Evolutionary conservation across 2,888 invertebrate species (phyloP).

Genomic region (Lymantria dispar): DNA sequence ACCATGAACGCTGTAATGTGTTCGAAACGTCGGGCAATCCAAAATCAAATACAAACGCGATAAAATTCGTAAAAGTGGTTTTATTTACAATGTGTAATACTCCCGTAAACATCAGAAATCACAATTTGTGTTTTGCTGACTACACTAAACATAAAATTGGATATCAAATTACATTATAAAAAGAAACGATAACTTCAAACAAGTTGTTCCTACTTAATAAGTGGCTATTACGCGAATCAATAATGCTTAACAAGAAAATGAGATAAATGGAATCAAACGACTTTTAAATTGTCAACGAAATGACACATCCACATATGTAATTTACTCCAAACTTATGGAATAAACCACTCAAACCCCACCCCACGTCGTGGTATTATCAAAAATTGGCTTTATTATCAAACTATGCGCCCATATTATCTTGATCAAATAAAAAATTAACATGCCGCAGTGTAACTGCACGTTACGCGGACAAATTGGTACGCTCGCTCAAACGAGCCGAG

Average conservation of each 20-base stretch:
- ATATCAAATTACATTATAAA: no score
- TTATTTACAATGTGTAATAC: no score
- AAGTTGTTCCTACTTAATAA: neutral
- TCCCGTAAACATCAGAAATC: no score
- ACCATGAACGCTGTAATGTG: no score
- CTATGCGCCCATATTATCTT: constrained; percentile 67
- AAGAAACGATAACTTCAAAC: neutral
- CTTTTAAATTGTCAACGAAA: constrained; percentile 68
- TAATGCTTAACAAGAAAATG: constrained; percentile 55
- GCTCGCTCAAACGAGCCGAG: neutral
- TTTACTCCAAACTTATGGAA: constrained; percentile 61
- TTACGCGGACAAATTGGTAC: constrained; percentile 66
- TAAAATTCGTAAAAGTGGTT: no score
- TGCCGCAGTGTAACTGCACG: constrained; percentile 54
- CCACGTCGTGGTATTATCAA: constrained; percentile 64
- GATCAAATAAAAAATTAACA: constrained; percentile 78
- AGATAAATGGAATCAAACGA: constrained; percentile 73
- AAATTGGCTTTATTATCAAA: constrained; percentile 80
- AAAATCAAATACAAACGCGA: no score
- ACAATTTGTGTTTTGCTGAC: no score
- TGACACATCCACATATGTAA: constrained; percentile 65
- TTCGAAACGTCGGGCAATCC: no score
- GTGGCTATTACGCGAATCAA: constrained; percentile 34
- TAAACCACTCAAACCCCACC: constrained; percentile 54
- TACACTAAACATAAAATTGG: no score